These are phyloP conservation scores for Caenorhabditis tropicalis DNA, from an alignment of 1,140 invertebrate species.

Conservation along the genomic window DNA sequence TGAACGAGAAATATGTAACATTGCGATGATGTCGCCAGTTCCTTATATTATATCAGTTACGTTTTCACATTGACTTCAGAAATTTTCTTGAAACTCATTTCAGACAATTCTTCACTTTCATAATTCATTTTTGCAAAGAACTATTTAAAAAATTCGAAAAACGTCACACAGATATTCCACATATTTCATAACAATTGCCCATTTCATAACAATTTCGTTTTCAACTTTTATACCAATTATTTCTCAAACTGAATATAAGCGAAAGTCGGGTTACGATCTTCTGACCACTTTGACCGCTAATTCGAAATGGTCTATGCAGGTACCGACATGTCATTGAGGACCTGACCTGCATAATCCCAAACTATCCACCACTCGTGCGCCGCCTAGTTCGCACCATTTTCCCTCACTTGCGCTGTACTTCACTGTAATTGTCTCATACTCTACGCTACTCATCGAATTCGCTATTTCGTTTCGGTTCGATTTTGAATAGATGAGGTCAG, in stretches of 20 bases:
- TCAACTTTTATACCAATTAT: neutral
- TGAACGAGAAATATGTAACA: too few species aligned
- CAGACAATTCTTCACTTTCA: too few species aligned
- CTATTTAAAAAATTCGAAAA: neutral
- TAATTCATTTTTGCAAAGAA: neutral
- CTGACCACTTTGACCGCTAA: slow-evolving; percentile 22
- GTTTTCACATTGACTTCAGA: too few species aligned
- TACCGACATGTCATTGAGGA: slow-evolving; percentile 34
- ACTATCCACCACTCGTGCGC: neutral
- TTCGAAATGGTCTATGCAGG: slow-evolving; percentile 40
- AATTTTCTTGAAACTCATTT: too few species aligned
- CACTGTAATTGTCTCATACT: slow-evolving; percentile 40
- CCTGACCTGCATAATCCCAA: slow-evolving; percentile 41
- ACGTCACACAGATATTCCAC: too few species aligned
- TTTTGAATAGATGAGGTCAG: neutral
- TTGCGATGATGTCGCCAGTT: too few species aligned
- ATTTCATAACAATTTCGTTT: too few species aligned
- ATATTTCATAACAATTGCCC: too few species aligned
- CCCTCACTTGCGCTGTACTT: slow-evolving; percentile 21
- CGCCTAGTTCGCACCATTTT: slow-evolving; percentile 18
- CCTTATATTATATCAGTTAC: too few species aligned
- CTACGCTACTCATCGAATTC: neutral
- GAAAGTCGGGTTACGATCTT: slow-evolving; percentile 32
- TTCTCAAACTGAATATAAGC: neutral
- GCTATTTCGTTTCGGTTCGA: neutral